Conservation (phyloP, 37 sponge, comb jelly and placozoan genomes). For the Theonella swinhoei region DNA sequence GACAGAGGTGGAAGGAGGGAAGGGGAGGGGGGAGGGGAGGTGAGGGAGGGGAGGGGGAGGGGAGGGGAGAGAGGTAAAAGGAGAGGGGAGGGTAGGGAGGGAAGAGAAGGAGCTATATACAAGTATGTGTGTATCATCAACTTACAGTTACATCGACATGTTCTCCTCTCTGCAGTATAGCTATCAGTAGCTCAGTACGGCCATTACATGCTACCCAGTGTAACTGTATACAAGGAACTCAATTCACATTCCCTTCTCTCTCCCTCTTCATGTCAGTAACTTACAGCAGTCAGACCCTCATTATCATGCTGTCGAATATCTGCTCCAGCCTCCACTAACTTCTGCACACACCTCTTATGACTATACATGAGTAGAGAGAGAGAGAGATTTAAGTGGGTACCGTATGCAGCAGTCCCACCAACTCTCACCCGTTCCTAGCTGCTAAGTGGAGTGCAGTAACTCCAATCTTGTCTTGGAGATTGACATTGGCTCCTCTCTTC, state of each 20-base stretch:
- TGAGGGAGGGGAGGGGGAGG: too few relatives aligned
- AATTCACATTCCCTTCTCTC: not conserved
- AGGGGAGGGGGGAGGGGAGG: too few relatives aligned
- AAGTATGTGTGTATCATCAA: not conserved
- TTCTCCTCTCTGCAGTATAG: constrained; percentile 76
- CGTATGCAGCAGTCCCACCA: not conserved
- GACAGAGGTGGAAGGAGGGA: too few relatives aligned
- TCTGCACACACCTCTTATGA: constrained; percentile 86
- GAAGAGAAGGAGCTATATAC: not conserved
- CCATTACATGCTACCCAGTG: constrained; percentile 98
- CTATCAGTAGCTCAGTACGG: constrained; percentile 74
- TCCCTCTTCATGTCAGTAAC: not conserved
- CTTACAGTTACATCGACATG: constrained; percentile 79
- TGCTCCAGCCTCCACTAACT: constrained; percentile 86
- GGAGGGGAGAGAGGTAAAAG: too few relatives aligned
- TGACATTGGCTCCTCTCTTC: constrained; percentile 78
- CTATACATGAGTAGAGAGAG: constrained; percentile 23
- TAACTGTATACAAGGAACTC: constrained; percentile 48
- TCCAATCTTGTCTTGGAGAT: constrained; percentile 77
- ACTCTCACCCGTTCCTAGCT: constrained; percentile 85
- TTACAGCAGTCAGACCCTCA: constrained; percentile 87
- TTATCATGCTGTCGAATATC: constrained; percentile 83
- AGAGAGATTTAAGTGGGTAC: not conserved
- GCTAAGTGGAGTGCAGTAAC: constrained; percentile 88
- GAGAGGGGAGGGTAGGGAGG: too few relatives aligned